These are phyloP conservation scores for Patiria miniata DNA, from an alignment of 35 echinoderm and acorn worm species.

Conservation along the genomic window DNA sequence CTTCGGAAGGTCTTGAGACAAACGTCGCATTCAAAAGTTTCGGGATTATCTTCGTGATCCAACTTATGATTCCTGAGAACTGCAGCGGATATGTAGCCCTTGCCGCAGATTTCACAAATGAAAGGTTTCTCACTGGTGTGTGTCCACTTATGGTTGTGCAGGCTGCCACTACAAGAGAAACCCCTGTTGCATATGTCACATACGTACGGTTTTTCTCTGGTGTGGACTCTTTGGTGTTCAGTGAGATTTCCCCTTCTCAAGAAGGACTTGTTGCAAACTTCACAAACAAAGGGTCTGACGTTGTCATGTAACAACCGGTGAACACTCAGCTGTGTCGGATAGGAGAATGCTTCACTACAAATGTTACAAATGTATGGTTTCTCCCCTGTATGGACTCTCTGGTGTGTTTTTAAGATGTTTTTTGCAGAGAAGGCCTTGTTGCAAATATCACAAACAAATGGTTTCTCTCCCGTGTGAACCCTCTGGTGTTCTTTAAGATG, in stretches of 20 bases:
- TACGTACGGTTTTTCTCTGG: slow-evolving; percentile 1
- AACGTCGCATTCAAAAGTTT: slow-evolving; percentile 12
- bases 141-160: neutral
- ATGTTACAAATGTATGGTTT: slow-evolving; percentile 15
- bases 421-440: slow-evolving; percentile 4
- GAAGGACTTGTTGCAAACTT: slow-evolving; percentile 22
- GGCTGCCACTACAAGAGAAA: slow-evolving; percentile 6
- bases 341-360: slow-evolving; percentile 24
- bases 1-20: slow-evolving; percentile 23
- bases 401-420: neutral
- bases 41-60: too few species aligned
- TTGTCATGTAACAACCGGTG: neutral
- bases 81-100: neutral
- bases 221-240: slow-evolving; percentile 14
- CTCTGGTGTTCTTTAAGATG: neutral
- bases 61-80: neutral
- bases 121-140: slow-evolving; percentile 37
- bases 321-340: neutral
- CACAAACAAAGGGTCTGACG: slow-evolving; percentile 18
- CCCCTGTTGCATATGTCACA: slow-evolving; percentile 21
- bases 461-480: neutral
- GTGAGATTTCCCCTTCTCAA: slow-evolving; percentile 5
- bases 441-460: slow-evolving; percentile 15
- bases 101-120: slow-evolving; percentile 17
- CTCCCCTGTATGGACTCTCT: slow-evolving; percentile 15